Evolutionary conservation across 1,140 invertebrate genomes (phyloP).

Genomic region (Gonioctena quinquepunctata): DNA sequence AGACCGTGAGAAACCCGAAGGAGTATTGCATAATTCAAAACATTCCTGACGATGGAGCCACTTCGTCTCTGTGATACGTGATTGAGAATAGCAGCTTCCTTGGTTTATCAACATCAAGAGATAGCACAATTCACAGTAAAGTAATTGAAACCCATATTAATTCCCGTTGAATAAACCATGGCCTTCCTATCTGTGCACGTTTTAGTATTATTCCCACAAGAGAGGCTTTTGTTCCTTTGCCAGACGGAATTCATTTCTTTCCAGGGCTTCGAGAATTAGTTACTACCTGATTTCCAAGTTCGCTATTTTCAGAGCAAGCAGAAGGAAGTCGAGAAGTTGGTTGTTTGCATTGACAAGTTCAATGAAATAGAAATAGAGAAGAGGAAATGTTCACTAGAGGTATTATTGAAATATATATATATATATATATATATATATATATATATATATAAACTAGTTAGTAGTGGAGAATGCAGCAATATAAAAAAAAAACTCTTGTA

Average conservation of each 20-base stretch:
- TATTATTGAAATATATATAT: too few relatives aligned
- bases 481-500: too few relatives aligned
- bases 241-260: constrained; percentile 5
- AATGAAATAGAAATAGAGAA: too few relatives aligned
- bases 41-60: too few relatives aligned
- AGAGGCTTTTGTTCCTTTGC: not conserved
- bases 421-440: too few relatives aligned
- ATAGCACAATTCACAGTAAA: constrained; percentile 22
- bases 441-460: too few relatives aligned
- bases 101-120: not conserved
- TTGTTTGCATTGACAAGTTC: too few relatives aligned
- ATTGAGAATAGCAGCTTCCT: not conserved
- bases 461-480: too few relatives aligned
- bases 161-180: constrained; percentile 45
- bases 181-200: constrained; percentile 33
- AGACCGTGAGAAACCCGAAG: too few relatives aligned
- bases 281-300: not conserved
- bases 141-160: constrained; percentile 46
- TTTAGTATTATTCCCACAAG: constrained; percentile 10
- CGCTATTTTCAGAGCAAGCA: not conserved
- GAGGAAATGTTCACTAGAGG: too few relatives aligned
- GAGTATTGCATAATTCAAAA: too few relatives aligned
- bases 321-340: too few relatives aligned
- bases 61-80: not conserved
- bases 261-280: not conserved